Percentiles rank a stretch among this genome's conserved stretches.
Evolutionary conservation across 2,113 vertebrate genomes (phyloP).

Genomic region (Pristiophorus japonicus): DNA sequence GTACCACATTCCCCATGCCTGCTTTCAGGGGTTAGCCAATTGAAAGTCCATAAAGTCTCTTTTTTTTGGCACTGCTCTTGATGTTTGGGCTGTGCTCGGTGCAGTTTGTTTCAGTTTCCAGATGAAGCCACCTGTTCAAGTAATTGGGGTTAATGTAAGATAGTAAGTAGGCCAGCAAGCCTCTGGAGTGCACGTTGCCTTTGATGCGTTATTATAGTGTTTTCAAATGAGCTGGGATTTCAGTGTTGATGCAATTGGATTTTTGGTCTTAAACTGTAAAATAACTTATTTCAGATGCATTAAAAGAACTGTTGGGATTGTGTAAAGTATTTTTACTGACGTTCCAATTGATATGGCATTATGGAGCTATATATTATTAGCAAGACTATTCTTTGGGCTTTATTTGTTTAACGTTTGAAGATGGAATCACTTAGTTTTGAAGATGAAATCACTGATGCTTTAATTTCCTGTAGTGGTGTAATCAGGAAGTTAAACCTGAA

Average conservation of each 20-base stretch:
- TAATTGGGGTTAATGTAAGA: conserved; percentile 37
- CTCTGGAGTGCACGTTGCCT: conserved; percentile 43
- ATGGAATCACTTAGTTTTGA: neutral
- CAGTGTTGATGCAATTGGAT: conserved; percentile 46
- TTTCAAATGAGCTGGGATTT: conserved; percentile 44
- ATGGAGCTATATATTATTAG: neutral
- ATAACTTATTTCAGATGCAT: conserved; percentile 40
- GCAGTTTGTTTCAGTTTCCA: neutral
- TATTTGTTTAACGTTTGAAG: neutral
- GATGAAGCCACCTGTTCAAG: conserved; percentile 42
- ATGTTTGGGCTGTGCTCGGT: neutral
- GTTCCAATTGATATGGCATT: neutral
- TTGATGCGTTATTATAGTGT: conserved; percentile 49
- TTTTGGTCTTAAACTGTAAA: conserved; percentile 45
- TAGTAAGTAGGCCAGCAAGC: conserved; percentile 37
- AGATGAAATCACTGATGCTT: neutral
- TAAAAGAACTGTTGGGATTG: conserved; percentile 43
- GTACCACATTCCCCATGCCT: neutral
- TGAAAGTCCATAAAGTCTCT: neutral
- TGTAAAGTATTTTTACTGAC: conserved; percentile 44
- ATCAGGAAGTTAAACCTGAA: neutral
- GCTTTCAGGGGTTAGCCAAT: neutral
- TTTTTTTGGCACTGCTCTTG: neutral
- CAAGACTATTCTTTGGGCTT: neutral
- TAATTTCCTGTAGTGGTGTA: neutral